phyloP scores from a whole-genome alignment of 1,140 invertebrate genomes.

The Procambarus clarkii region DNA sequence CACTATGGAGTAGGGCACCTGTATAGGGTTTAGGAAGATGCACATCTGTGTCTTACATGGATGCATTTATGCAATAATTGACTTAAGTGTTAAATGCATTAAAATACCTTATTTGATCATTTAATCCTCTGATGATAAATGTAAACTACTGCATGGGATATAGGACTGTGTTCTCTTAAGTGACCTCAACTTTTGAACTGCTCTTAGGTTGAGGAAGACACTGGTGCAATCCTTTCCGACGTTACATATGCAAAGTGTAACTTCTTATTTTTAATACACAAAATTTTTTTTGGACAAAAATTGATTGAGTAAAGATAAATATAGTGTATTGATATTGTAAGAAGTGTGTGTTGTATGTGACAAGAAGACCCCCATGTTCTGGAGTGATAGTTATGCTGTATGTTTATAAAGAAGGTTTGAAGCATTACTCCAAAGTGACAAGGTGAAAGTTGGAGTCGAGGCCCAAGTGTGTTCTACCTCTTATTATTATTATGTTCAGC shows the following conservation, averaged over 20 bases:
- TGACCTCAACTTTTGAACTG: not conserved
- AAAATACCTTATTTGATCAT: conserved; percentile 33
- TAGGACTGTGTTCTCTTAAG: conserved; percentile 20
- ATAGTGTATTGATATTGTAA: not conserved
- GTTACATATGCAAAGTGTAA: not conserved
- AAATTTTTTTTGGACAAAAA: too few species aligned
- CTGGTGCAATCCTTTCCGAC: not conserved
- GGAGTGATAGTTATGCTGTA: not conserved
- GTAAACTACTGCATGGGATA: conserved; percentile 48
- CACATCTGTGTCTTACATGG: conserved; percentile 14
- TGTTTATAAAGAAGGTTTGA: not conserved
- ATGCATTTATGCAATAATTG: conserved; percentile 60
- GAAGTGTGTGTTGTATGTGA: not conserved
- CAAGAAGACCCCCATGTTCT: not conserved
- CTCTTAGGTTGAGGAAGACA: not conserved
- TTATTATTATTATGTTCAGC: not conserved
- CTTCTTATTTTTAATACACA: not conserved
- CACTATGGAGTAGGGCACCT: conserved; percentile 48
- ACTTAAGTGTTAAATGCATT: conserved; percentile 43
- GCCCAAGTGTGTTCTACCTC: not conserved
- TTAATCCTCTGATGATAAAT: conserved; percentile 43
- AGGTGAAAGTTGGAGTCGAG: not conserved
- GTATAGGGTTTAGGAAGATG: conserved; percentile 35
- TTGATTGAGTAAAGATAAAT: not conserved
- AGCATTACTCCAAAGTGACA: not conserved